Evolutionary conservation across 2,797 vertebrate species (phyloP).

Genomic region (Poecilia picta): DNA sequence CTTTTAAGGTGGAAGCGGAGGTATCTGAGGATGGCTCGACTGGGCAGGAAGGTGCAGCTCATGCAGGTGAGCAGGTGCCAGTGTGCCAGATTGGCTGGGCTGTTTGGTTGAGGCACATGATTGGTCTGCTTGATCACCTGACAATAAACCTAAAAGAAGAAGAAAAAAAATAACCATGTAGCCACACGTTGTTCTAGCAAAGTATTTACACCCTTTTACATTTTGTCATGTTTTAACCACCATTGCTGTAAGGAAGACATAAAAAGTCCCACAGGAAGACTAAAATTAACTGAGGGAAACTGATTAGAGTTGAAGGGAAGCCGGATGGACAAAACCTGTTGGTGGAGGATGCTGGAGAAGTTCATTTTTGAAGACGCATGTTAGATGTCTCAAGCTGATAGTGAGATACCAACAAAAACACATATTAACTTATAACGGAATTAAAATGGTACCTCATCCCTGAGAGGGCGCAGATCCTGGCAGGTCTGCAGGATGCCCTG

Average conservation of each 20-base stretch:
- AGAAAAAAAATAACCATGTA: slow-evolving; percentile 1
- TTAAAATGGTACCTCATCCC: slow-evolving; percentile 82
- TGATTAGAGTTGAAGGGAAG: background rate
- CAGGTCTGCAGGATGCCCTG: slow-evolving; percentile 95
- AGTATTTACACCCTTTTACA: background rate
- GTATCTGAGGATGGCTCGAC: slow-evolving; percentile 91
- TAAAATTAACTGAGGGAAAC: background rate
- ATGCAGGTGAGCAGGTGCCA: slow-evolving; percentile 95
- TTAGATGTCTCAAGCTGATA: background rate
- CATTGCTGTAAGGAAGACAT: background rate
- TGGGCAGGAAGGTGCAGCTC: slow-evolving; percentile 93
- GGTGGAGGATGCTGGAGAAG: background rate
- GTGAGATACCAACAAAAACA: background rate
- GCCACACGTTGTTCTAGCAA: background rate
- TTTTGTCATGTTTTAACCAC: background rate
- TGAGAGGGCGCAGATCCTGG: slow-evolving; percentile 90
- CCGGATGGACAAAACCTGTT: background rate
- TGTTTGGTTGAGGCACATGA: slow-evolving; percentile 91
- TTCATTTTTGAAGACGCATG: background rate
- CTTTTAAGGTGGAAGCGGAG: slow-evolving; percentile 93
- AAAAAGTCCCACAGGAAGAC: background rate
- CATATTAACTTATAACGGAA: background rate
- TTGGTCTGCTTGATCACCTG: slow-evolving; percentile 97
- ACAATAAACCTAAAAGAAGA: slow-evolving; percentile 83
- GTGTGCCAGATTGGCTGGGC: slow-evolving; percentile 88